Base-by-base conservation (phyloP, 2,888 invertebrate genomes). In the Steinernema carpocapsae region DNA sequence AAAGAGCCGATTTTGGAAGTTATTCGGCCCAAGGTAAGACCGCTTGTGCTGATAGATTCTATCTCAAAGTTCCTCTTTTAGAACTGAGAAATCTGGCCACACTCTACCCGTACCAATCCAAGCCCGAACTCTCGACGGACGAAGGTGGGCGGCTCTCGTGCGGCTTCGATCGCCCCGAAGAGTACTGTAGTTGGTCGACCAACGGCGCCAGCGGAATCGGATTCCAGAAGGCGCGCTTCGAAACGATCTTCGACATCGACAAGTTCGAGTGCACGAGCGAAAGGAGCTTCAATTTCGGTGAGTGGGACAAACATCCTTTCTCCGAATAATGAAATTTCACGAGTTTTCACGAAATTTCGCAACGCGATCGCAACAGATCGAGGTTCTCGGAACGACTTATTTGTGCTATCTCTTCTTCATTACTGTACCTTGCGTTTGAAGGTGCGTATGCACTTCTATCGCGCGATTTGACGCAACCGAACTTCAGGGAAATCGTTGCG, bases 171-270 rank as follows among this genome's bases (percentile, higher is more conserved):
- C 74, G 77, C 48, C 75, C 77, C 12, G 75, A 78, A 51, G 85
- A 85, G 75, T 78, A 72, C 45, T 85, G 85, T 75, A 78, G 81
- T 24, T 85, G 85, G 85, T 80, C 82, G 71, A 80, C 46, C 7
- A 72, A 32, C 37, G 73, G 64, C 4, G 14, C 17, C 6, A 52
- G 46, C 37, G 56, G 56, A 4, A n/a, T 14, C 52, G 29, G 51
- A n/a, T 83, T 85, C 56, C 79, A 80, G 79, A 77, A 77, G 72
- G 83, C 79, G 12, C 77, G 79, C n/a, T 78, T 83, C 56, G 82
- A 81, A 45, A 74, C 76, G 0, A 70, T 79, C 45, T 82, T 84
- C 71, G 82, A 83, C 71, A 42, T 77, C 51, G 74, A 77, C 56
- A 72, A 82, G 51, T 80, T 82, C 51, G 79, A 84, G 42, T 84